These are phyloP conservation scores for Mesoligia furuncula DNA, from an alignment of 2,888 invertebrate genomes.

Conservation along the genomic window DNA sequence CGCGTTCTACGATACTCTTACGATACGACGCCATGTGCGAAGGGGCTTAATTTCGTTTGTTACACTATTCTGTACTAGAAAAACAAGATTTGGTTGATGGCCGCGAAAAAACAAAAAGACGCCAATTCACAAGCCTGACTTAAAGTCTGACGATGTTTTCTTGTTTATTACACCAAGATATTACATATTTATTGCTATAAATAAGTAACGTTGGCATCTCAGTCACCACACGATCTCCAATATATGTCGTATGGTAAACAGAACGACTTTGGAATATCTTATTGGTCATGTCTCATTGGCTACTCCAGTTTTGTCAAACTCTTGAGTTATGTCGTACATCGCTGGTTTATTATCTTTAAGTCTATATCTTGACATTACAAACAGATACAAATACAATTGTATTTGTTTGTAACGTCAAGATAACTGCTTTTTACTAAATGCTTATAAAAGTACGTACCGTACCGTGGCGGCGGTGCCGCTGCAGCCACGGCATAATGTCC, in stretches of 20 bases:
- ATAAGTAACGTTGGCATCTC: conserved; percentile 39
- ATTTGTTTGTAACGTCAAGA: background rate
- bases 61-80: no score
- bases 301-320: conserved; percentile 31
- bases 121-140: no score
- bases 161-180: conserved; percentile 37
- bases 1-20: no score
- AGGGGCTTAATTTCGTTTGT: no score
- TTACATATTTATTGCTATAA: conserved; percentile 58
- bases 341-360: conserved; percentile 5
- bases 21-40: no score
- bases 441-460: background rate
- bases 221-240: conserved; percentile 30
- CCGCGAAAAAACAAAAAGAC: no score
- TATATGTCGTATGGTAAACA: conserved; percentile 40
- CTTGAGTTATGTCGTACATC: conserved; percentile 34
- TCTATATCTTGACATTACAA: no score
- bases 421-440: background rate
- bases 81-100: no score
- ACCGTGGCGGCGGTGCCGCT: no score
- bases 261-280: conserved; percentile 58
- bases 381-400: background rate
- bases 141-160: conserved; percentile 4
- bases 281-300: conserved; percentile 44
- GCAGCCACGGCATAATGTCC: no score